Evolutionary conservation across 1,140 invertebrate species (phyloP).

Genomic region (Calliopsis andreniformis): DNA sequence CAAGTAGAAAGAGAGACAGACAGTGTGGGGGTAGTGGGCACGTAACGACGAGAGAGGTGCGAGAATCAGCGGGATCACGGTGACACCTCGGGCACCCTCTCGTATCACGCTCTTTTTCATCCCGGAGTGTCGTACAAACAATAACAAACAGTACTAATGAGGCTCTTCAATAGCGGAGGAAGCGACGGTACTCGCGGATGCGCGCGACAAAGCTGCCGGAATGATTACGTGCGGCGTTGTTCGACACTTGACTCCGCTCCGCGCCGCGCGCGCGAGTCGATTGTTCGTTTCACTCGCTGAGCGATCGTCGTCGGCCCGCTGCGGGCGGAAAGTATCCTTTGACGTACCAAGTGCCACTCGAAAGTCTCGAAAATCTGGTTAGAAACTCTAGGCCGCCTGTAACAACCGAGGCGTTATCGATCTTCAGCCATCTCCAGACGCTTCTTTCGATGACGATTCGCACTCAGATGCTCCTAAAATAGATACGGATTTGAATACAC

Average conservation of each 20-base stretch:
- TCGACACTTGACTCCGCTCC: slow-evolving; percentile 54
- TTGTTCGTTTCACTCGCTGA: neutral
- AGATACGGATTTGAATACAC: too few species aligned
- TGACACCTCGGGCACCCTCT: slow-evolving; percentile 79
- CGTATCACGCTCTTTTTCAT: slow-evolving; percentile 74
- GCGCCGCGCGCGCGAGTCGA: too few species aligned
- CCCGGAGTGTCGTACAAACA: slow-evolving; percentile 75
- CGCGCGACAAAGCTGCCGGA: slow-evolving; percentile 60
- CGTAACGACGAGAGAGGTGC: slow-evolving; percentile 67
- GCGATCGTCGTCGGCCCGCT: slow-evolving; percentile 40
- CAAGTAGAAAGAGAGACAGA: slow-evolving; percentile 69
- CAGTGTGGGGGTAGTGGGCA: slow-evolving; percentile 24
- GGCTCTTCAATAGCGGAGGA: slow-evolving; percentile 77
- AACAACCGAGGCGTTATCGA: slow-evolving; percentile 35
- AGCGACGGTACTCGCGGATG: slow-evolving; percentile 49
- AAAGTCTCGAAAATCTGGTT: slow-evolving; percentile 53
- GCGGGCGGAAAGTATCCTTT: slow-evolving; percentile 44
- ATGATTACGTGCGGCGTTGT: slow-evolving; percentile 55
- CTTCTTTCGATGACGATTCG: neutral
- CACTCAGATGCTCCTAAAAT: too few species aligned
- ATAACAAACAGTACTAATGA: slow-evolving; percentile 81
- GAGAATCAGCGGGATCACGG: slow-evolving; percentile 79
- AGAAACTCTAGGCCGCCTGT: slow-evolving; percentile 34
- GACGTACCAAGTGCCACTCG: slow-evolving; percentile 40
- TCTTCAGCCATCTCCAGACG: neutral